Evolutionary conservation across 1,140 invertebrate species (phyloP).

Genomic region (Eubasilissa regina): DNA sequence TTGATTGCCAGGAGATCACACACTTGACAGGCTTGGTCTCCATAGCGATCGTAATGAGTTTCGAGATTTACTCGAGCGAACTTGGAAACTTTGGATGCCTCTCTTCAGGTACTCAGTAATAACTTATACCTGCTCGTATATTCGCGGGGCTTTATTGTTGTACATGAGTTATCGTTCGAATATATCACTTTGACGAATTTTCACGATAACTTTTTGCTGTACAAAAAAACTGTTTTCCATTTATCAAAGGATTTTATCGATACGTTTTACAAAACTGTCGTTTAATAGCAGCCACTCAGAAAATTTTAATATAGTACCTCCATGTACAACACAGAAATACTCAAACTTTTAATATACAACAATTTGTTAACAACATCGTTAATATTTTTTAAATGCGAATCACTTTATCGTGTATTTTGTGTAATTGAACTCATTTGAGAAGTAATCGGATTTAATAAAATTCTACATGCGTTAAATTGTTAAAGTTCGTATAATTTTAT

Average conservation of each 20-base stretch:
- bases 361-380: no score
- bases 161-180: neutral
- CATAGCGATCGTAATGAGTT: conserved; percentile 45
- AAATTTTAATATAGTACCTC: no score
- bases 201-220: neutral
- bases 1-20: conserved; percentile 52
- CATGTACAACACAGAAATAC: no score
- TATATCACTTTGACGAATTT: conserved; percentile 26
- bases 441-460: no score
- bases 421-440: no score
- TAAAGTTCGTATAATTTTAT: no score
- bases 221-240: conserved; percentile 28
- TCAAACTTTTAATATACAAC: no score
- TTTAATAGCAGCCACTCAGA: no score
- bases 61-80: conserved; percentile 48
- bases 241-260: conserved; percentile 3
- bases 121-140: conserved; percentile 10
- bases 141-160: conserved; percentile 17
- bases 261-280: neutral
- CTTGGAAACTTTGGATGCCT: conserved; percentile 40
- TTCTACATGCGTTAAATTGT: no score
- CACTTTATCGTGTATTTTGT: no score
- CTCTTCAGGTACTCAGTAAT: conserved; percentile 30
- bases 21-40: conserved; percentile 47
- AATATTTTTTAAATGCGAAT: no score